Conservation (phyloP, 2,113 vertebrate genomes). For the Bubo scandiacus region DNA sequence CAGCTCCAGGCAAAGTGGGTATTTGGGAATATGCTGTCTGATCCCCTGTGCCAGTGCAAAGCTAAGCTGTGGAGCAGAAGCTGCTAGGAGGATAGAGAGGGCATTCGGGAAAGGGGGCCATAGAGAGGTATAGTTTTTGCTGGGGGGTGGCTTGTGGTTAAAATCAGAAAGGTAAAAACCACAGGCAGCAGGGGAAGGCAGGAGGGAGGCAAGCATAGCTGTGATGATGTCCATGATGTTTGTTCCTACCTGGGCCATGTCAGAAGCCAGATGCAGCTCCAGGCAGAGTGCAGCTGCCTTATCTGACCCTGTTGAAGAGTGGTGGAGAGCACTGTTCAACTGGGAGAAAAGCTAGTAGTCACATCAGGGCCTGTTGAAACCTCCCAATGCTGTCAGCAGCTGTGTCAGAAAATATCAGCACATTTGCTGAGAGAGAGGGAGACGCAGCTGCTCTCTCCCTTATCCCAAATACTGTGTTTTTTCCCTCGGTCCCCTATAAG, state of each 20-base stretch:
- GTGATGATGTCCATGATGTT: background rate
- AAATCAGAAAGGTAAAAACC: background rate
- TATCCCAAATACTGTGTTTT: background rate
- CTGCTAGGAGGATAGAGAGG: background rate
- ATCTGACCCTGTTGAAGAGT: conserved; percentile 8
- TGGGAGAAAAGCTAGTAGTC: conserved; percentile 14
- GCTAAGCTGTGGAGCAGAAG: background rate
- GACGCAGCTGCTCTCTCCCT: background rate
- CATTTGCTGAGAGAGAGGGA: background rate
- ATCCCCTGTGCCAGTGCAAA: background rate
- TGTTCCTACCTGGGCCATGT: conserved; percentile 24
- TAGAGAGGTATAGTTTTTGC: background rate
- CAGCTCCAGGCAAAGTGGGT: background rate
- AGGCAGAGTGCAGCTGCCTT: conserved; percentile 35
- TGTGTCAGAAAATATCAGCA: background rate
- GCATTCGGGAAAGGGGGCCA: background rate
- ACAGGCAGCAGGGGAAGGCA: background rate
- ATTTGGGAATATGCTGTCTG: background rate
- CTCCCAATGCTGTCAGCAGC: background rate
- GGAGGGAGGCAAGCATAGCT: background rate
- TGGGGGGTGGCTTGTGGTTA: background rate
- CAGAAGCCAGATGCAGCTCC: conserved; percentile 41
- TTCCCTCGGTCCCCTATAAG: background rate
- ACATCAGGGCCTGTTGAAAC: conserved; percentile 14
- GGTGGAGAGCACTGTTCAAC: background rate